Evolutionary conservation across 2,888 invertebrate genomes (phyloP).

Genomic region (Eristalis intricaria): DNA sequence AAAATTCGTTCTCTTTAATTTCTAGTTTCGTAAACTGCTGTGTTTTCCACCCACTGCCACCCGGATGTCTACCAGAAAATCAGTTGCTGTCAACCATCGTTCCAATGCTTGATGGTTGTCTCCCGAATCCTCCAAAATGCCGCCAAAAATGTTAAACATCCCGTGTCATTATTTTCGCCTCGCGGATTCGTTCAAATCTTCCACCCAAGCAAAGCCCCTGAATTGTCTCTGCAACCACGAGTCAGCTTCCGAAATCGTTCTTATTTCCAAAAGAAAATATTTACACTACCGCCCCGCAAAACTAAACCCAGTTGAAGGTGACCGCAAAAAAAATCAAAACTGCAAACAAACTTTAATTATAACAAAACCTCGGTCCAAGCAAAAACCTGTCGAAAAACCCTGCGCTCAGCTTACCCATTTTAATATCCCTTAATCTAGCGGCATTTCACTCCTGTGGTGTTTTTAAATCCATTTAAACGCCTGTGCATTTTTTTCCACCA

Average conservation of each 20-base stretch:
- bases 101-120: too few relatives aligned
- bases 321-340: constrained; percentile 30
- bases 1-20: too few relatives aligned
- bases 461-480: constrained; percentile 58
- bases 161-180: background rate
- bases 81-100: too few relatives aligned
- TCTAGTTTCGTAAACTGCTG: too few relatives aligned
- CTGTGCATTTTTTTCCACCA: constrained; percentile 38
- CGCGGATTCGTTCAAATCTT: too few relatives aligned
- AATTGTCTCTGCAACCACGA: background rate
- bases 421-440: constrained; percentile 65
- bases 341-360: constrained; percentile 47
- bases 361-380: constrained; percentile 11
- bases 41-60: too few relatives aligned
- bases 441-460: constrained; percentile 62
- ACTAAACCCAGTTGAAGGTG: constrained; percentile 10
- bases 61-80: too few relatives aligned
- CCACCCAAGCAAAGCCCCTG: background rate
- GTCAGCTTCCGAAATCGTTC: constrained; percentile 35
- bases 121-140: too few relatives aligned
- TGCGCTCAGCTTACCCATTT: constrained; percentile 45
- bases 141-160: too few relatives aligned
- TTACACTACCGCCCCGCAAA: constrained; percentile 25
- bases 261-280: constrained; percentile 58
- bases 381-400: constrained; percentile 27